Conservation (phyloP, 2,113 vertebrate genomes). For the Abramis brama region DNA sequence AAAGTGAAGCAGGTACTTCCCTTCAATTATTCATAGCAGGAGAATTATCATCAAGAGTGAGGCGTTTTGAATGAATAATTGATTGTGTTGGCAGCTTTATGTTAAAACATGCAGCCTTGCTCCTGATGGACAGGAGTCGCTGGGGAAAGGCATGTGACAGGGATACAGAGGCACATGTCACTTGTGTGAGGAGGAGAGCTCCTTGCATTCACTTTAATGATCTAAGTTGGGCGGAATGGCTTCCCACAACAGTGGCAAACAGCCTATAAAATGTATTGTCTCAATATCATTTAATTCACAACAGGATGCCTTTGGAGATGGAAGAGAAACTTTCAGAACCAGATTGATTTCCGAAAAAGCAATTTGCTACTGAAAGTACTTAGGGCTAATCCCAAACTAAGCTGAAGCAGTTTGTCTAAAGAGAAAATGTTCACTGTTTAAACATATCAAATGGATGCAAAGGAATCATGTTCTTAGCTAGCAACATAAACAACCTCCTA, state of each 20-base stretch:
- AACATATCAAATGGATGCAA: not conserved
- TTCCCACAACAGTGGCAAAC: slow-evolving; percentile 11
- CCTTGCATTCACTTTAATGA: slow-evolving; percentile 32
- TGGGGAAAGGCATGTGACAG: slow-evolving; percentile 51
- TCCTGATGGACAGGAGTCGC: slow-evolving; percentile 66
- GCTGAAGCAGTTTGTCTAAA: slow-evolving; percentile 4
- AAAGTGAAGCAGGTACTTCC: slow-evolving; percentile 63
- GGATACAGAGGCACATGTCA: slow-evolving; percentile 28
- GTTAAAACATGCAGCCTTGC: slow-evolving; percentile 69
- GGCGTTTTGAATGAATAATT: slow-evolving; percentile 81
- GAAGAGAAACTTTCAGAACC: slow-evolving; percentile 8
- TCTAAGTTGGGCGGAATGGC: slow-evolving; percentile 2
- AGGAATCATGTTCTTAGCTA: not conserved
- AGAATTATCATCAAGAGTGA: slow-evolving; percentile 78
- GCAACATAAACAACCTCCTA: not conserved
- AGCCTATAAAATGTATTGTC: slow-evolving; percentile 20
- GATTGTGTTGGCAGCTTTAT: slow-evolving; percentile 73
- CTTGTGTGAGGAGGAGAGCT: slow-evolving; percentile 26
- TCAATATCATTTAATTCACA: slow-evolving; percentile 29
- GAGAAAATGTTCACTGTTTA: not conserved
- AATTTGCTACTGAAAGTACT: slow-evolving; percentile 30
- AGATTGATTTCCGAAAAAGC: slow-evolving; percentile 31
- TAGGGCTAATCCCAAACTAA: slow-evolving; percentile 25
- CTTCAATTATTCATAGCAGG: slow-evolving; percentile 80
- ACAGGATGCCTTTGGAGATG: slow-evolving; percentile 19